Evolutionary conservation across 2,888 invertebrate genomes (phyloP).

Genomic region (Sphecodes monilicornis): DNA sequence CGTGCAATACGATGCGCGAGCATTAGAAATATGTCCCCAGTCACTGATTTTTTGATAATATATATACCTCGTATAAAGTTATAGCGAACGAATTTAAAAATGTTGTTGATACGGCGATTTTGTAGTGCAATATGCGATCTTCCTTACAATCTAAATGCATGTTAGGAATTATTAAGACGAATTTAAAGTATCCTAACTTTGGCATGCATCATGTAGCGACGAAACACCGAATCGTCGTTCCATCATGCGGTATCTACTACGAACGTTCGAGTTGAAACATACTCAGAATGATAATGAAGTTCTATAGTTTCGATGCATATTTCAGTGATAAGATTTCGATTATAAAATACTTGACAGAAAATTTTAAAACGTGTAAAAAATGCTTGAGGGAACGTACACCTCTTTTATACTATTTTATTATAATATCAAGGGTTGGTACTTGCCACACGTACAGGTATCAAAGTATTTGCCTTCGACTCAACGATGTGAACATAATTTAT

Average conservation of each 20-base stretch:
- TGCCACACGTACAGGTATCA: constrained; percentile 35
- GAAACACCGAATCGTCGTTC: constrained; percentile 11
- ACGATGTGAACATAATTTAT: constrained; percentile 36
- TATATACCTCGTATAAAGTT: constrained; percentile 24
- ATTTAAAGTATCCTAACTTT: constrained; percentile 27
- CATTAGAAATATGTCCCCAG: constrained; percentile 34
- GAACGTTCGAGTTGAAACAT: constrained; percentile 18
- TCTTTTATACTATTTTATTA: constrained; percentile 69
- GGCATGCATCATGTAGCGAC: constrained; percentile 23
- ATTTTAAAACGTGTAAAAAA: constrained; percentile 26
- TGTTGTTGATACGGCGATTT: constrained; percentile 36
- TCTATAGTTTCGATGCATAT: constrained; percentile 35
- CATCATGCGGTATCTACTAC: constrained; percentile 16
- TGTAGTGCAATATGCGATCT: constrained; percentile 26
- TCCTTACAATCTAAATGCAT: constrained; percentile 24
- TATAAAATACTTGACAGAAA: constrained; percentile 30
- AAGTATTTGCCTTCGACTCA: constrained; percentile 53
- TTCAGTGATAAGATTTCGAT: constrained; percentile 32
- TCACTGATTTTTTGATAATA: constrained; percentile 53
- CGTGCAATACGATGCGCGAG: constrained; percentile 26
- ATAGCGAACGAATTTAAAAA: constrained; percentile 29
- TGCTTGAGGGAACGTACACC: constrained; percentile 26
- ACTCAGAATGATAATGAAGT: constrained; percentile 51
- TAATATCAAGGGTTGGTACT: constrained; percentile 43
- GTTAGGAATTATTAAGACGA: constrained; percentile 22